These are phyloP conservation scores for Lepidurus packardi DNA, from an alignment of 1,140 invertebrate genomes.

Conservation along the genomic window DNA sequence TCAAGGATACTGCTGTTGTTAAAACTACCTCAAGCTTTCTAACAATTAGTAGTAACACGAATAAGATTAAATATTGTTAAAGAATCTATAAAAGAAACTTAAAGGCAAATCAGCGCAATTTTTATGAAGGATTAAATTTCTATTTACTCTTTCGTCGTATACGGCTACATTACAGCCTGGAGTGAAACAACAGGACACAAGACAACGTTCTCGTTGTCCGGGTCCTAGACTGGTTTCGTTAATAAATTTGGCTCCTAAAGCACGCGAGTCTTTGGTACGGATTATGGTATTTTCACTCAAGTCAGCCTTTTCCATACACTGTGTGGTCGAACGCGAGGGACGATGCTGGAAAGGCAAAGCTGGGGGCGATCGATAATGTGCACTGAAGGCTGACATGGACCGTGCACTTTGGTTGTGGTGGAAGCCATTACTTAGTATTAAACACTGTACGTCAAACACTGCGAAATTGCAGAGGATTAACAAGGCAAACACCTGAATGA, in stretches of 20 bases:
- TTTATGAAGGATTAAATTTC: conserved; percentile 7
- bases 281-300: conserved; percentile 84
- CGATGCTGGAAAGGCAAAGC: neutral
- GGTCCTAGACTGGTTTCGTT: conserved; percentile 70
- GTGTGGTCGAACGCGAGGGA: neutral
- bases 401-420: neutral
- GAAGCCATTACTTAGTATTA: neutral
- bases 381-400: neutral
- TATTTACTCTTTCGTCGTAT: conserved; percentile 78
- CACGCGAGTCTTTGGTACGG: conserved; percentile 75
- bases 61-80: no score
- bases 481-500: neutral
- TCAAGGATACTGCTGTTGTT: no score
- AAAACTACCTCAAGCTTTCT: no score
- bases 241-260: conserved; percentile 80
- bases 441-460: neutral
- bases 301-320: conserved; percentile 65
- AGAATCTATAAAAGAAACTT: no score
- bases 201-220: conserved; percentile 66
- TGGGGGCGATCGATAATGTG: neutral
- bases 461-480: neutral
- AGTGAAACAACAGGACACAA: conserved; percentile 78
- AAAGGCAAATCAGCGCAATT: neutral
- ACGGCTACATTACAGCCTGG: conserved; percentile 83
- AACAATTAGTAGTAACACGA: no score